Base-by-base conservation (phyloP, 2,888 invertebrate species). In the Teleogryllus oceanicus region DNA sequence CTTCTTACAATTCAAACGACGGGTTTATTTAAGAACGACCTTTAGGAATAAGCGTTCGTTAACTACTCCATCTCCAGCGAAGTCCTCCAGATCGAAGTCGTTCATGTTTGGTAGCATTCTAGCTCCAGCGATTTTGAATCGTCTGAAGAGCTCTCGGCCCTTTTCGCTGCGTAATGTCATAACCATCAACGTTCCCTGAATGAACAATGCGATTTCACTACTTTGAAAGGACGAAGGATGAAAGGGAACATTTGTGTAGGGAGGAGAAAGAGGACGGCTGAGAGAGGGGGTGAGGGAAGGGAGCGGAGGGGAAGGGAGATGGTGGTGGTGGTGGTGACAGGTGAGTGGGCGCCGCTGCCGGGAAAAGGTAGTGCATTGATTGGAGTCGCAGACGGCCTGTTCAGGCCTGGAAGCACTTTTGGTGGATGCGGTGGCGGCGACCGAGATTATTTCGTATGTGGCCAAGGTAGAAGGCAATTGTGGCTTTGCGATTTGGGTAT, bases 181-280 rank as follows among this genome's bases (percentile, higher is more conserved):
- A 62, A 62, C 62, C 62, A 62, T 62, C 62, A 18, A 62, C 62
- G 62, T 62, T 62, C 62, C 62, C 62, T 62, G 62, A 62, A 62
- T 62, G 62, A 62, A 62, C 62, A 62, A 62, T 62, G 62, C 62
- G 62, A 62, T 62, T 62, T 62, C 62, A 62, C 62, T 13, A 62
- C 62, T 62, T 62, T 62, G 62, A 62, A 62, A 62, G 62, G 62
- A 13, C n/a, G 62, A 62, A 62, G 62, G n/a, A 62, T 62, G 62
- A 62, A 62, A 62, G n/a, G 62, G 62, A 62, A 62, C 62, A 62
- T 62, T 62, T 62, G 62, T 62, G 62, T 62, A n/a, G 62, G 62
- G 62, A 10, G 62, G 62, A 62, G 62, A 11, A 62, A 18, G 62
- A 11, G 3, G 62, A 1, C n/a, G 62, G 16, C 62, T 12, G 62